Evolutionary conservation across 1,140 invertebrate genomes (phyloP).

Genomic region (Lucilia sericata): DNA sequence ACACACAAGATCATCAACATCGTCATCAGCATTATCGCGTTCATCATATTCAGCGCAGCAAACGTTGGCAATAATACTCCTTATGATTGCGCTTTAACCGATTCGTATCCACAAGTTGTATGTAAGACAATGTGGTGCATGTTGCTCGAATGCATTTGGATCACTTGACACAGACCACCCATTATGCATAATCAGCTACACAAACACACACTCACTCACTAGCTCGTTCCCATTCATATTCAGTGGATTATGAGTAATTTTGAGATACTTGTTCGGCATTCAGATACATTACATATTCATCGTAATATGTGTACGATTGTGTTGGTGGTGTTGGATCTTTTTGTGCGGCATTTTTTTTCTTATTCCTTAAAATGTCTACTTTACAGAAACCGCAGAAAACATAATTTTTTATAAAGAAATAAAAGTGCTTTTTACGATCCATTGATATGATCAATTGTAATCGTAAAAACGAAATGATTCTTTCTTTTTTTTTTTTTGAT

Average conservation of each 20-base stretch:
- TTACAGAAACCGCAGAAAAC: slow-evolving; percentile 9
- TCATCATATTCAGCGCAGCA: slow-evolving; percentile 4
- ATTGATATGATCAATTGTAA: slow-evolving; percentile 27
- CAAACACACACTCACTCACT: background rate
- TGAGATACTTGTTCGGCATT: background rate
- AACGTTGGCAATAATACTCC: background rate
- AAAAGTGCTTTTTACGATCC: slow-evolving; percentile 21
- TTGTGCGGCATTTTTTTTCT: background rate
- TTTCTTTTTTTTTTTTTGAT: background rate
- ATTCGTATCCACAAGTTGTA: background rate
- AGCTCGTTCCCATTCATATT: background rate
- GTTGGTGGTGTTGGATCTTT: background rate
- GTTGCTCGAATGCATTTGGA: background rate
- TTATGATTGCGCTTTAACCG: background rate
- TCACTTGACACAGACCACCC: slow-evolving; percentile 27
- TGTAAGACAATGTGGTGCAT: background rate
- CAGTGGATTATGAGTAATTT: background rate
- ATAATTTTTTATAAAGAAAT: slow-evolving; percentile 1
- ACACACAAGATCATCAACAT: slow-evolving; percentile 26
- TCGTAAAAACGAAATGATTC: slow-evolving; percentile 8
- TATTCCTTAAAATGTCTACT: slow-evolving; percentile 27
- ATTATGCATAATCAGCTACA: background rate
- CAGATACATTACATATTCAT: background rate
- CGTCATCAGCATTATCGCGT: background rate
- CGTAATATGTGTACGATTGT: background rate